phyloP scores from a whole-genome alignment of 2,888 invertebrate genomes.

The Xanthorhoe spadicearia region DNA sequence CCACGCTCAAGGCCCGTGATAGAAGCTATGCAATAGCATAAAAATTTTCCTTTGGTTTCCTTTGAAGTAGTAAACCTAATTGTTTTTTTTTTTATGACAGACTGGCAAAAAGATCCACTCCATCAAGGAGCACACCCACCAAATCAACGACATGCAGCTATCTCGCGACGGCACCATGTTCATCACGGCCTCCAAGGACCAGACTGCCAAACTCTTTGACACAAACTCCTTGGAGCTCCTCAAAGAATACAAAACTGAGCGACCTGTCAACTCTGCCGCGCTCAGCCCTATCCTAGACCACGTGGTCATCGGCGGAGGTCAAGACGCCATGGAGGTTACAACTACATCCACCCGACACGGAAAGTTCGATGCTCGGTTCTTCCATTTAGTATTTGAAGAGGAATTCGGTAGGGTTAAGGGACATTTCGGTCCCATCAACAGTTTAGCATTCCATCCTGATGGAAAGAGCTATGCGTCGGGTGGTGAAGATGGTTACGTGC shows the following conservation, averaged over 20 bases:
- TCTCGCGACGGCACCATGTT: conserved; percentile 97
- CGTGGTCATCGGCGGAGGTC: conserved; percentile 99
- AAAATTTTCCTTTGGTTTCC: no score
- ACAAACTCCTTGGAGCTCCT: conserved; percentile 92
- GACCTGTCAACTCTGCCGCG: conserved; percentile 99
- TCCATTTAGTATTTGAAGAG: conserved; percentile 97
- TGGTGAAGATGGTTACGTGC: conserved; percentile 99
- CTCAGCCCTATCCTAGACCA: conserved; percentile 98
- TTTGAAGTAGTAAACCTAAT: no score
- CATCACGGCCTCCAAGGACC: conserved; percentile 98
- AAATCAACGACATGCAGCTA: conserved; percentile 98
- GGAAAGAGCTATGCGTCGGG: conserved; percentile 98
- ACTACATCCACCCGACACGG: conserved; percentile 97
- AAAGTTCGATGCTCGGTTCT: conserved; percentile 98
- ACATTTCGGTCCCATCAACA: conserved; percentile 99
- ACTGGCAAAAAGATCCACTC: conserved; percentile 92
- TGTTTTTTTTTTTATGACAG: conserved; percentile 65
- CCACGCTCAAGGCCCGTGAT: no score
- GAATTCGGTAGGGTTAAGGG: conserved; percentile 99
- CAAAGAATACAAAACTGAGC: conserved; percentile 98
- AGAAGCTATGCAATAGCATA: no score
- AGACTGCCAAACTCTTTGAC: conserved; percentile 97
- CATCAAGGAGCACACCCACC: conserved; percentile 92
- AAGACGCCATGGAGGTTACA: conserved; percentile 99
- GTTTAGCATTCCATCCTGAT: conserved; percentile 98